Percentiles rank a stretch among this genome's conserved stretches.
phyloP scores from a whole-genome alignment of 2,888 invertebrate species.

The Sussaba pulchella region DNA sequence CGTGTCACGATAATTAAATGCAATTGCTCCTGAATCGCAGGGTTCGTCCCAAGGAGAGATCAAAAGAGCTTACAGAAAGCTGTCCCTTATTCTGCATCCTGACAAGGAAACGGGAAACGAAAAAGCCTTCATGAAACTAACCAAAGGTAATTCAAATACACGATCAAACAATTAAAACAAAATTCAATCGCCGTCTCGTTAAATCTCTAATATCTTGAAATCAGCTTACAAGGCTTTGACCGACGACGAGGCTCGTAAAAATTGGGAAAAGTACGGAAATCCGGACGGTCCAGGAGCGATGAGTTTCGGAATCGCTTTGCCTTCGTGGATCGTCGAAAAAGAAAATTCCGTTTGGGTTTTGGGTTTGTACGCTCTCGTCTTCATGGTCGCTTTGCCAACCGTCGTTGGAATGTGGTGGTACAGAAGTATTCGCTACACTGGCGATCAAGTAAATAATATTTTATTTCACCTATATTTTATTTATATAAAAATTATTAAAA shows the following conservation, averaged over 20 bases:
- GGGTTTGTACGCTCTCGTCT: slow-evolving; percentile 97
- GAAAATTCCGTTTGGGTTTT: slow-evolving; percentile 99
- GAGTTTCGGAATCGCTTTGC: slow-evolving; percentile 99
- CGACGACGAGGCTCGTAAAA: slow-evolving; percentile 97
- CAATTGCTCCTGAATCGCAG: no score
- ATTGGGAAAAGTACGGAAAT: slow-evolving; percentile 99
- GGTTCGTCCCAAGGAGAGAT: slow-evolving; percentile 95
- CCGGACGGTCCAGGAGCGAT: slow-evolving; percentile 99
- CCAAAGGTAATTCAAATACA: slow-evolving; percentile 89
- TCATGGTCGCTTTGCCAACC: slow-evolving; percentile 98
- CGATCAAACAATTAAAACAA: neutral
- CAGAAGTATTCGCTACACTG: slow-evolving; percentile 97
- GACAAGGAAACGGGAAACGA: slow-evolving; percentile 99
- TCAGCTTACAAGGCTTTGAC: slow-evolving; percentile 93
- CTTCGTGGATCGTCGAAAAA: slow-evolving; percentile 99
- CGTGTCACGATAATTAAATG: no score
- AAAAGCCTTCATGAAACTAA: slow-evolving; percentile 98
- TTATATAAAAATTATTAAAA: no score
- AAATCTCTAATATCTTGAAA: slow-evolving; percentile 10
- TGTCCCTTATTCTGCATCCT: slow-evolving; percentile 97
- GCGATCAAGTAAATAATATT: slow-evolving; percentile 90
- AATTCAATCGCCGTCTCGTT: neutral
- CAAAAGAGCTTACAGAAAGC: slow-evolving; percentile 97
- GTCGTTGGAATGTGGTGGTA: slow-evolving; percentile 99
- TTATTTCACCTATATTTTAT: neutral